Evolutionary conservation across 2,888 invertebrate species (phyloP), one percentile per base, ranked within the genome.

Genomic region (Glaucopsyche alexis): DNA sequence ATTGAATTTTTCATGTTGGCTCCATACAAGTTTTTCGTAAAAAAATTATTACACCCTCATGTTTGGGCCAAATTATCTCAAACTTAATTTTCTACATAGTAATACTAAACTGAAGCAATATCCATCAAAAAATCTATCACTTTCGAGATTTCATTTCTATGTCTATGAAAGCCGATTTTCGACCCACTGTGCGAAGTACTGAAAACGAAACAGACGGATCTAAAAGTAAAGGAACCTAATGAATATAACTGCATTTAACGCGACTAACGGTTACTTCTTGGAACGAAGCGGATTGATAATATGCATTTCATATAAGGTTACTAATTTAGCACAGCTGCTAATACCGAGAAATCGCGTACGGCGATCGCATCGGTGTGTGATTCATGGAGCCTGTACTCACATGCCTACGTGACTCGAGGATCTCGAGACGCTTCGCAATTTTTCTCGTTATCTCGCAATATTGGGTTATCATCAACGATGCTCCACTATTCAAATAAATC

Each of bases 271-370:
- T 60, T 60, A 38, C 60, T 60, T 60, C 60, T 60, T 38, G 60
- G 60, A 60, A 60, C 29, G 60, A 14, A 60, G 60, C 29, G 60
- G 60, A 29, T 55, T 55, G 19, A 60, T 60, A 38, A 29, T 29
- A 38, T 60, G 29, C 60, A 60, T 60, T 60, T 38, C 11, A 29
- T 60, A 60, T 60, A 60, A 38, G 29, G 29, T 60, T 60, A 60
- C 60, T 60, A 60, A 60, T 60, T 60, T 60, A 60, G 60, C 29
- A 60, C 60, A 38, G 60, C 60, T 60, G 60, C 29, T 60, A 16
- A 14, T 60, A 7, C 60, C 60, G 13, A 60, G 29, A 38, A 60
- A 14, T 1, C 49, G 49, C 13, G 19, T 19, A 14, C 6, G 7
- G 13, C 9, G 19, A 60, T 29, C 60, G 13, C 11, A 60, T 29